These are phyloP conservation scores for Lasius platythorax DNA, from an alignment of 2,888 invertebrate species.

Conservation along the genomic window DNA sequence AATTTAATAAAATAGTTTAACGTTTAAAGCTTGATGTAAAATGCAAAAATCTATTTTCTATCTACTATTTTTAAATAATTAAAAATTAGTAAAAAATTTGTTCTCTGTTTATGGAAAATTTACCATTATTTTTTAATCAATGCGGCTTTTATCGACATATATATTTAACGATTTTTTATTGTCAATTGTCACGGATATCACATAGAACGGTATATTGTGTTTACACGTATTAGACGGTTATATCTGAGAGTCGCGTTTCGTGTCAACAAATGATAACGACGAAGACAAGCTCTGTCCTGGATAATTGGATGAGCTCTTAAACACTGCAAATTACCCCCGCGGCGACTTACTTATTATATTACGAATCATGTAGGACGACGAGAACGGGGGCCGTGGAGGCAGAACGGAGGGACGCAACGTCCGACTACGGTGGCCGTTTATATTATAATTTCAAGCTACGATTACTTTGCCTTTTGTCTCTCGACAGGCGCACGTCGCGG, in stretches of 20 bases:
- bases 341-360: slow-evolving; percentile 83
- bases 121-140: not conserved
- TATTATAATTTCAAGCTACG: slow-evolving; percentile 84
- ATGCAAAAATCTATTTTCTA: not conserved
- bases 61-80: not conserved
- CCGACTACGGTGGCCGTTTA: slow-evolving; percentile 76
- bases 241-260: slow-evolving; percentile 35
- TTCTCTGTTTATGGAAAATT: not conserved
- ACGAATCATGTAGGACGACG: slow-evolving; percentile 57
- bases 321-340: slow-evolving; percentile 82
- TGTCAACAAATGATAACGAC: slow-evolving; percentile 60
- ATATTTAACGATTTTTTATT: not conserved
- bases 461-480: slow-evolving; percentile 83
- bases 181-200: slow-evolving; percentile 4
- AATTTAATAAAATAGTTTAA: not conserved
- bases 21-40: not conserved
- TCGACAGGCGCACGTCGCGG: slow-evolving; percentile 72
- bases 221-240: slow-evolving; percentile 15
- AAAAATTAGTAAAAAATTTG: not conserved
- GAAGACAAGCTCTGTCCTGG: slow-evolving; percentile 79
- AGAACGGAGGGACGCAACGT: slow-evolving; percentile 39
- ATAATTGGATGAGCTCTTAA: slow-evolving; percentile 84
- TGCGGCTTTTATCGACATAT: not conserved
- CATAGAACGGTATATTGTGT: not conserved
- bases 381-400: slow-evolving; percentile 54